Percentiles rank a stretch among this genome's conserved stretches.
Conservation (phyloP, 2,797 vertebrate species). For the Phrynocephalus forsythii region DNA sequence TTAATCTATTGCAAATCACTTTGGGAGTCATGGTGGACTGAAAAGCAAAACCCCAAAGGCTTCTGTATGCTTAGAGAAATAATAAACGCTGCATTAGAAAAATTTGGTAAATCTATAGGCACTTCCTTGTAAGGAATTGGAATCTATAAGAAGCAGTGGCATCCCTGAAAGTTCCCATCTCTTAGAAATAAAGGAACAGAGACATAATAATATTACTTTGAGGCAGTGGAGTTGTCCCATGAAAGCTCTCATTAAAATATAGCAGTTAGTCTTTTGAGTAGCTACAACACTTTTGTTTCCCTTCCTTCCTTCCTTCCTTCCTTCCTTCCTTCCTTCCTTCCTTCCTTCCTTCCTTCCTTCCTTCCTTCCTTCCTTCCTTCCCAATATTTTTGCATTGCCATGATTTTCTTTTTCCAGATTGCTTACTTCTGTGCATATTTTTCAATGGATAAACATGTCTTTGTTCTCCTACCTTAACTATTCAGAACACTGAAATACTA, state of each 20-base stretch:
- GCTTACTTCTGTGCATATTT: background rate
- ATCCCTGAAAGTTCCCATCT: background rate
- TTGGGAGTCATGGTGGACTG: no score
- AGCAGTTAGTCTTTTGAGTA: no score
- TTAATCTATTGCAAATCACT: no score
- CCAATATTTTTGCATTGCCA: background rate
- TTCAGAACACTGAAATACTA: background rate
- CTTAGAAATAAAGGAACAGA: background rate
- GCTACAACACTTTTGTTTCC: no score
- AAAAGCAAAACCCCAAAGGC: no score
- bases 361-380: no score
- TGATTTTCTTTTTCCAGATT: background rate
- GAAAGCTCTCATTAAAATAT: no score
- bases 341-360: no score
- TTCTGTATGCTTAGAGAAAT: background rate
- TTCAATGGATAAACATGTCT: background rate
- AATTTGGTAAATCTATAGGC: background rate
- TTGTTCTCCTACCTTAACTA: background rate
- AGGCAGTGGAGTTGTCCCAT: no score
- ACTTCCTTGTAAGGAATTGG: background rate
- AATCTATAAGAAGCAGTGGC: background rate
- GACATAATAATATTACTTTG: background rate
- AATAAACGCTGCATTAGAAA: background rate
- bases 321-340: no score
- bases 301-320: no score